Evolutionary conservation across 2,113 vertebrate species (phyloP).

Genomic region (Psilopsiagon aurifrons): DNA sequence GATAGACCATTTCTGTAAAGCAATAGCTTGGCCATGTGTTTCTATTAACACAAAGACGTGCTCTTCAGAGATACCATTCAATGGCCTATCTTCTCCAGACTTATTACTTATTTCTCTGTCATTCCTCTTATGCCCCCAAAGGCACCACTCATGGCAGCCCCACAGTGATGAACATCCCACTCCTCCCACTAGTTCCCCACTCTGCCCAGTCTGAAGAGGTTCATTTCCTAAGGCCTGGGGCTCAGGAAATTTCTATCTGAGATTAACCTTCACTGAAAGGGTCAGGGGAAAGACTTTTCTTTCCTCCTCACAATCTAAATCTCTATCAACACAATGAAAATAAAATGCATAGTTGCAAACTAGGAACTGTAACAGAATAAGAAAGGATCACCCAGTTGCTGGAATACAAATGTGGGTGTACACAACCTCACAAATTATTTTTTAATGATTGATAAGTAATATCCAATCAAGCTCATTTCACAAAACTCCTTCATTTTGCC

Average conservation of each 20-base stretch:
- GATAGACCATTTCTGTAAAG: neutral
- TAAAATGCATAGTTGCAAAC: neutral
- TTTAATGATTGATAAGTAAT: neutral
- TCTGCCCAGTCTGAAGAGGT: neutral
- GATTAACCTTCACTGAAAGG: neutral
- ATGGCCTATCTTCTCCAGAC: neutral
- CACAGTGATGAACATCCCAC: too few relatives aligned
- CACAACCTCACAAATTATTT: accelerated
- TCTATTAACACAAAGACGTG: neutral
- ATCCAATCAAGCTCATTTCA: neutral
- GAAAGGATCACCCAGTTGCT: neutral
- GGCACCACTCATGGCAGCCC: accelerated
- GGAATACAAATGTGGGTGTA: neutral
- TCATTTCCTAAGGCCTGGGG: neutral
- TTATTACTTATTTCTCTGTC: accelerated
- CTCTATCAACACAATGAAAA: neutral
- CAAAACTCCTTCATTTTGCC: neutral
- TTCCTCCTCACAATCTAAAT: neutral
- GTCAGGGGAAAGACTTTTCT: neutral
- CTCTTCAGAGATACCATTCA: neutral
- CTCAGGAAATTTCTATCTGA: neutral
- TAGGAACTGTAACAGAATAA: neutral
- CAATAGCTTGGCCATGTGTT: neutral
- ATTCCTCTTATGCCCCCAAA: neutral
- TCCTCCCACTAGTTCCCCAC: neutral